A percentile compares a stretch with the other conserved stretches of the same genome.
Conservation (phyloP, 2,113 vertebrate species). For the Brachyistius frenatus region DNA sequence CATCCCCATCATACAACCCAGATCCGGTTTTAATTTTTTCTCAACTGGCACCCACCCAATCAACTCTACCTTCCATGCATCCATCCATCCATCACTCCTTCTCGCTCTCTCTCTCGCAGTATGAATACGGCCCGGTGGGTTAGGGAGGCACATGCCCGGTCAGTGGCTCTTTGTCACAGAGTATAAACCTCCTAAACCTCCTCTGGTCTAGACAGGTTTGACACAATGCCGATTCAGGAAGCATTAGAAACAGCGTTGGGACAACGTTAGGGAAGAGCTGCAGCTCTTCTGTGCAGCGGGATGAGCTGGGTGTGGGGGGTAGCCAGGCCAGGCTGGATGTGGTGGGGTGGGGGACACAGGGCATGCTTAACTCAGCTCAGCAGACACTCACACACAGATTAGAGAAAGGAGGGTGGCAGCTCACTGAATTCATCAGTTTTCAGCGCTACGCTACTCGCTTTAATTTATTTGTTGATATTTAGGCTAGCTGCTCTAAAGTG, state of each 20-base stretch:
- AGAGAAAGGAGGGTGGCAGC: conserved; percentile 96
- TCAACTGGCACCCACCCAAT: conserved; percentile 30
- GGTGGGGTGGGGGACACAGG: conserved; percentile 68
- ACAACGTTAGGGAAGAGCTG: conserved; percentile 84
- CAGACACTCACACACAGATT: conserved; percentile 86
- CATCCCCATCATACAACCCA: conserved; percentile 44
- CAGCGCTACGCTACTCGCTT: background rate
- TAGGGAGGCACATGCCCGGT: conserved; percentile 82
- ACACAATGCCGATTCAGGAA: conserved; percentile 66
- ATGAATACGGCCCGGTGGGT: conserved; percentile 87
- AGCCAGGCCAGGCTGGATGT: conserved; percentile 72
- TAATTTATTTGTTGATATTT: background rate
- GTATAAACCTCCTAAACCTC: conserved; percentile 76
- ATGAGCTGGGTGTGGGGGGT: conserved; percentile 51
- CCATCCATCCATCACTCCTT: conserved; percentile 40
- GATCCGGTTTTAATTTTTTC: conserved; percentile 42
- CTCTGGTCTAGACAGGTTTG: conserved; percentile 75
- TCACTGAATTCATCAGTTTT: conserved; percentile 87
- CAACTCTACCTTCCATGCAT: conserved; percentile 44
- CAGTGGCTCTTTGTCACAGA: conserved; percentile 66
- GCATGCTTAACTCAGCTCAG: conserved; percentile 92
- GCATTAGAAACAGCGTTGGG: conserved; percentile 81
- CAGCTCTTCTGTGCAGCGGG: conserved; percentile 87
- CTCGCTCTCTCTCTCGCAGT: conserved; percentile 48
- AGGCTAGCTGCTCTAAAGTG: no score